These are phyloP conservation scores for Nicator chloris DNA, from an alignment of 2,113 vertebrate genomes.

Conservation along the genomic window DNA sequence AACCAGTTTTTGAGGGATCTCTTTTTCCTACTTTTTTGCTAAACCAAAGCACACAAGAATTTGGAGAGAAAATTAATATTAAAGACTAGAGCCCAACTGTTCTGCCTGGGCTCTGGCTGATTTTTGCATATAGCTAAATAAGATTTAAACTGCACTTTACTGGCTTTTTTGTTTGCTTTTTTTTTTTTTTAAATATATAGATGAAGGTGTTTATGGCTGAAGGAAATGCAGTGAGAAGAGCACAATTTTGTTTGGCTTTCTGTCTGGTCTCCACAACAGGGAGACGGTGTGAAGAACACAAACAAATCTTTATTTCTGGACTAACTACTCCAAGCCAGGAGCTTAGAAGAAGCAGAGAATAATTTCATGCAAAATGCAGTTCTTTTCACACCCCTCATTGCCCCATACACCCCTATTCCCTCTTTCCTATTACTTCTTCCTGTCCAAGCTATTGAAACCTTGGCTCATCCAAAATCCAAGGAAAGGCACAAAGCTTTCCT, in stretches of 20 bases:
- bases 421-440: not conserved
- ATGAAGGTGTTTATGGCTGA: slow-evolving; percentile 43
- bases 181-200: not conserved
- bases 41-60: not conserved
- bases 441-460: slow-evolving; percentile 7
- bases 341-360: slow-evolving; percentile 15
- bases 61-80: not conserved
- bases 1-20: not conserved
- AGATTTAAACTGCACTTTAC: not conserved
- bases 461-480: slow-evolving; percentile 10
- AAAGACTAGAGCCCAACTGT: not conserved
- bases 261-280: slow-evolving; percentile 33
- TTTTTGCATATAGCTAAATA: not conserved
- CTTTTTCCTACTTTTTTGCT: not conserved
- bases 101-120: not conserved
- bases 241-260: slow-evolving; percentile 36
- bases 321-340: slow-evolving; percentile 19
- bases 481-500: slow-evolving; percentile 43
- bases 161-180: not conserved
- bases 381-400: not conserved
- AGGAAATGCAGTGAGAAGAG: slow-evolving; percentile 50
- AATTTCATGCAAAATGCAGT: slow-evolving; percentile 2
- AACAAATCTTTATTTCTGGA: slow-evolving; percentile 55
- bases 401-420: not conserved
- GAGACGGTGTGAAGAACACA: slow-evolving; percentile 41